phyloP scores from a whole-genome alignment of 2,113 vertebrate species.

The Vombatus ursinus region DNA sequence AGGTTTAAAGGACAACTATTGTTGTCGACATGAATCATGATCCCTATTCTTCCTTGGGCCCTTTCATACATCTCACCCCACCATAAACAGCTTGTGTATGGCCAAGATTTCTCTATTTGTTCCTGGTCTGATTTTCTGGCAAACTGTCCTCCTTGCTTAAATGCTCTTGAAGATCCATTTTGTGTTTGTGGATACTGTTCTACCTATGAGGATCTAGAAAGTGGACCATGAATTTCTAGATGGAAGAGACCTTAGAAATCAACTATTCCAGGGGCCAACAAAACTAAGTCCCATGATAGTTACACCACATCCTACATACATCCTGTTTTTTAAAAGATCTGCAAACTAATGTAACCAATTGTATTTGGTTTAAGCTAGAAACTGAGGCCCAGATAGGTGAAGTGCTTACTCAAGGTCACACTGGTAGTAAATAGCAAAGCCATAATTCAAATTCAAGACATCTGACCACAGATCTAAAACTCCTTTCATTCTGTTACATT shows the following conservation, averaged over 20 bases:
- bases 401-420: no score
- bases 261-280: neutral
- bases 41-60: conserved; percentile 12
- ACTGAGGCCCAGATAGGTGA: neutral
- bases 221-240: neutral
- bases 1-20: conserved; percentile 76
- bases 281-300: neutral
- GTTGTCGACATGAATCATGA: conserved; percentile 77
- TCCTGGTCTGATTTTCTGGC: conserved; percentile 66
- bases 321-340: neutral
- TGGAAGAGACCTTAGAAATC: neutral
- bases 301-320: neutral
- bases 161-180: neutral
- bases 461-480: neutral
- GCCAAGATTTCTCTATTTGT: conserved; percentile 67
- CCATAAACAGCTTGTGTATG: conserved; percentile 32
- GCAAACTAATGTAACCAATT: neutral
- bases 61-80: conserved; percentile 34
- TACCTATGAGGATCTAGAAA: neutral
- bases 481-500: neutral
- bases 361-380: neutral
- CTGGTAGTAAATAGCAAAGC: neutral
- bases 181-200: neutral
- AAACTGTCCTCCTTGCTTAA: neutral
- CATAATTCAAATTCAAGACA: neutral